These are phyloP conservation scores for Cromileptes altivelis DNA, from an alignment of 2,113 vertebrate genomes.

Conservation along the genomic window DNA sequence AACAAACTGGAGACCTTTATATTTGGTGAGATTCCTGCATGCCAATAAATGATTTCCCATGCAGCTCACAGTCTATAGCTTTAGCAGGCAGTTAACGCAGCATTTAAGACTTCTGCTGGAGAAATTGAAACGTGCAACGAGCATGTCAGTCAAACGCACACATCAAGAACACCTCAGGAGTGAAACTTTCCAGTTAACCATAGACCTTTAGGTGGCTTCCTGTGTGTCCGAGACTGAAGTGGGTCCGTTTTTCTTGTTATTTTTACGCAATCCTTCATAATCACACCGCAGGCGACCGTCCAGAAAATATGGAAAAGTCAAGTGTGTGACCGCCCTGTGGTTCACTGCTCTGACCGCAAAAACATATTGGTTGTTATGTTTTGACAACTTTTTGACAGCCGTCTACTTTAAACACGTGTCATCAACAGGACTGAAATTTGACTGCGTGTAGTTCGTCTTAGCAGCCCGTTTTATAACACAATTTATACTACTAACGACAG, in stretches of 20 bases:
- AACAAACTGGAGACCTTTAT: constrained; percentile 39
- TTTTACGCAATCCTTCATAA: constrained; percentile 52
- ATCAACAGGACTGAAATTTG: constrained; percentile 16
- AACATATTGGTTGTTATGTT: constrained; percentile 69
- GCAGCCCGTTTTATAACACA: constrained; percentile 41
- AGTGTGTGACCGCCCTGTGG: constrained; percentile 68
- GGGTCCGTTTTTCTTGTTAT: constrained; percentile 17
- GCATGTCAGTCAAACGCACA: constrained; percentile 38
- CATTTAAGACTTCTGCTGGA: constrained; percentile 48
- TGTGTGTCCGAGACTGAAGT: not conserved
- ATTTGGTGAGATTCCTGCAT: constrained; percentile 46
- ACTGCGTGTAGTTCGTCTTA: constrained; percentile 28
- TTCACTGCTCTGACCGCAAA: constrained; percentile 63
- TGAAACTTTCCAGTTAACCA: constrained; percentile 8
- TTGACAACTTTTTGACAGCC: constrained; percentile 68
- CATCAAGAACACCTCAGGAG: constrained; percentile 22
- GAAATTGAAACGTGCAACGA: constrained; percentile 20
- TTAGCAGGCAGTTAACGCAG: constrained; percentile 67
- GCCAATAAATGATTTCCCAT: constrained; percentile 68
- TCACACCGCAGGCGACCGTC: constrained; percentile 44
- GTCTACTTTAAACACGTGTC: constrained; percentile 48
- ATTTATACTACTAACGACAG: constrained; percentile 47
- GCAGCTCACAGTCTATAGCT: constrained; percentile 49
- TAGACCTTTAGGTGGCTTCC: constrained; percentile 13
- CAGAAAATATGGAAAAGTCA: constrained; percentile 71